Conservation (phyloP, 2,113 vertebrate species). For the Eptesicus fuscus region DNA sequence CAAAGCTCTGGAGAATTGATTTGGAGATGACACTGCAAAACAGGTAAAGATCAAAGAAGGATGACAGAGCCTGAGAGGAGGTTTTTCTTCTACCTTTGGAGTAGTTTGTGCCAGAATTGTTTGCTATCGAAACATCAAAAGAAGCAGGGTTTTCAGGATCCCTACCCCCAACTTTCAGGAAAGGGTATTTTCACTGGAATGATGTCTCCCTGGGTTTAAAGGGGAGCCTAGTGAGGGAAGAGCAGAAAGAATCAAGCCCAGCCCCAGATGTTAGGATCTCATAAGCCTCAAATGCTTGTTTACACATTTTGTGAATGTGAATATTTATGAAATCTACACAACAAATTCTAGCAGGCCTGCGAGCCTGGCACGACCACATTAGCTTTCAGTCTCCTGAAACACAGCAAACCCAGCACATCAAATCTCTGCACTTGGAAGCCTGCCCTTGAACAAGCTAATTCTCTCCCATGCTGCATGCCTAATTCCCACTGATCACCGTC, state of each 20-base stretch:
- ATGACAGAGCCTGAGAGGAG: background rate
- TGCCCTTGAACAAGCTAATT: background rate
- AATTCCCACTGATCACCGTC: background rate
- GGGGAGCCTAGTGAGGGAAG: background rate
- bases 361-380: background rate
- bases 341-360: background rate
- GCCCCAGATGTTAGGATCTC: background rate
- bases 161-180: background rate
- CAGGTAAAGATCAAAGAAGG: constrained; percentile 18
- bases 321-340: background rate
- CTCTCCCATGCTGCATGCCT: background rate
- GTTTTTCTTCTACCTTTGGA: background rate
- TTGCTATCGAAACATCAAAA: background rate
- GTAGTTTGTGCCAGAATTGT: background rate
- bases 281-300: background rate
- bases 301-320: background rate
- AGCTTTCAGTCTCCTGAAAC: background rate
- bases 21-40: background rate
- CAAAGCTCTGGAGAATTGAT: background rate
- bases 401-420: background rate
- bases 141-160: background rate
- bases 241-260: background rate
- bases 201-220: background rate
- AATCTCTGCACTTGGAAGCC: background rate
- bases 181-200: background rate